A percentile compares a stretch with the other conserved stretches of the same genome.
phyloP scores from a whole-genome alignment of 1,140 invertebrate species.

The Polypedilum pembai region DNA sequence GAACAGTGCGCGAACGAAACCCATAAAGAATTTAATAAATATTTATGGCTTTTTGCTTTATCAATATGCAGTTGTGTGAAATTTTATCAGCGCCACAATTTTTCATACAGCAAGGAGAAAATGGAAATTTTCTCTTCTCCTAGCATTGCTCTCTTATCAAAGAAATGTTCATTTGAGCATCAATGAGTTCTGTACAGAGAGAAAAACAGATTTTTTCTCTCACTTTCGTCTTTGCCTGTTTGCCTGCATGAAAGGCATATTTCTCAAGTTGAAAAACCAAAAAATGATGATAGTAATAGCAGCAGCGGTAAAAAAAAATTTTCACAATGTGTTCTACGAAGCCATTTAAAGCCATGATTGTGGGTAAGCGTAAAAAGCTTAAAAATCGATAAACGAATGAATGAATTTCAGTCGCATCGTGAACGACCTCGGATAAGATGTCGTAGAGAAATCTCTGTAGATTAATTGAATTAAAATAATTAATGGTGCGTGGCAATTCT shows the following conservation, averaged over 20 bases:
- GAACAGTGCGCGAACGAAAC: neutral
- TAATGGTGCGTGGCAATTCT: constrained; percentile 13
- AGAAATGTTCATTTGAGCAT: no score
- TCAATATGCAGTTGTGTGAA: constrained; percentile 24
- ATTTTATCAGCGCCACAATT: constrained; percentile 23
- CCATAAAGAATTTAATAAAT: constrained; percentile 23
- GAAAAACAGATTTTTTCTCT: no score
- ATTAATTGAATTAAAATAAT: constrained; percentile 29
- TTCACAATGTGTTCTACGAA: neutral
- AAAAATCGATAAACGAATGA: constrained; percentile 3
- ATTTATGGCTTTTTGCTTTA: constrained; percentile 26
- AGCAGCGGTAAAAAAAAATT: neutral
- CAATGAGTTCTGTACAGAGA: neutral
- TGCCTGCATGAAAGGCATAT: no score
- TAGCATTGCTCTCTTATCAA: no score
- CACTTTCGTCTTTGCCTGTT: no score
- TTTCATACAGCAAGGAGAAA: neutral
- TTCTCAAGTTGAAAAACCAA: no score
- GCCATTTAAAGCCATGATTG: no score
- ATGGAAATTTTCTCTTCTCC: neutral
- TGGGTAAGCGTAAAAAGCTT: neutral
- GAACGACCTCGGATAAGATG: neutral
- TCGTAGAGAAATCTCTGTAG: neutral
- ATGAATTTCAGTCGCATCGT: neutral
- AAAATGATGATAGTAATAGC: constrained; percentile 5